phyloP scores from a whole-genome alignment of 2,113 vertebrate species.

The Notiomystis cincta region DNA sequence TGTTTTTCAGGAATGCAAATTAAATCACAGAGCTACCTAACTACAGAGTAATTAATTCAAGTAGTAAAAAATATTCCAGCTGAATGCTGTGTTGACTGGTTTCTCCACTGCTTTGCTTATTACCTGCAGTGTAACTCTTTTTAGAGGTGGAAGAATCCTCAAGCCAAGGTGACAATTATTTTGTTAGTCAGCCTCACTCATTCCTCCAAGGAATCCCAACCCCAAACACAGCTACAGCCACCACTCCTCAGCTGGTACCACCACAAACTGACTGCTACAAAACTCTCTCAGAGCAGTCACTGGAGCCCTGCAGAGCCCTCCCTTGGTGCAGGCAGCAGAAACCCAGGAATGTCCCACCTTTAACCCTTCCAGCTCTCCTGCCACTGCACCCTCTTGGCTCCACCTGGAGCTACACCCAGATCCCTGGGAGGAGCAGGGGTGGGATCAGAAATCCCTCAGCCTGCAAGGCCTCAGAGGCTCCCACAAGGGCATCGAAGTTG shows the following conservation, averaged over 20 bases:
- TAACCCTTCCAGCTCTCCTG: background rate
- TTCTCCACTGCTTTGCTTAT: background rate
- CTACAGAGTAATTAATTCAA: background rate
- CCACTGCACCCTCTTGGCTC: background rate
- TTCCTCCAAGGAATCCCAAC: background rate
- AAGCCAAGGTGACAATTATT: background rate
- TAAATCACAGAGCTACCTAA: background rate
- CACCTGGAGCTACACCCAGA: background rate
- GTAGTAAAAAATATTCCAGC: background rate
- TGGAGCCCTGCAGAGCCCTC: background rate
- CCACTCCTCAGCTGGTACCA: background rate
- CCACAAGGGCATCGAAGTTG: background rate
- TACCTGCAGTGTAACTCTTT: background rate
- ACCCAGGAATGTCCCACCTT: background rate
- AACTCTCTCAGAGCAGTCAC: background rate
- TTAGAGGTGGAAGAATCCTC: background rate
- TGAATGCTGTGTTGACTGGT: background rate
- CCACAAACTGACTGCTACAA: background rate
- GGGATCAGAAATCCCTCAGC: background rate
- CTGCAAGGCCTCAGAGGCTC: background rate
- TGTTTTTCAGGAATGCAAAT: background rate
- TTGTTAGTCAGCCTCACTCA: background rate
- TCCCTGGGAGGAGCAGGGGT: background rate
- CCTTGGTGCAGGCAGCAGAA: background rate
- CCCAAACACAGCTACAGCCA: background rate